A percentile compares a stretch with the other conserved stretches of the same genome.
phyloP scores from a whole-genome alignment of 2,888 invertebrate genomes.

The Homarus gammarus region DNA sequence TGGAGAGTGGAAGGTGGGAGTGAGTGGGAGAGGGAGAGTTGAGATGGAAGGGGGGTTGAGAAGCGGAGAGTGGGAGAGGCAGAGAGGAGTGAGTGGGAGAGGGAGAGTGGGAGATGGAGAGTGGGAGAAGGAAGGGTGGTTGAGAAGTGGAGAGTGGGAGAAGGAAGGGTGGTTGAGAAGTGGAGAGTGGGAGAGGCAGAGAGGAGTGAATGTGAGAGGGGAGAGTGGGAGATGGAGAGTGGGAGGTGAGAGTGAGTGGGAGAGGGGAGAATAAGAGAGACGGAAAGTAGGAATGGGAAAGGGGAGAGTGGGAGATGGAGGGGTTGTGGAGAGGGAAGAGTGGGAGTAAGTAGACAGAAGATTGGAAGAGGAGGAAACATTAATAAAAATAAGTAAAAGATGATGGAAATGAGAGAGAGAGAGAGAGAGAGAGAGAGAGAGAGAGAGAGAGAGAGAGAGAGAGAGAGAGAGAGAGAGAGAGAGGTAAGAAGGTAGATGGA shows the following conservation, averaged over 20 bases:
- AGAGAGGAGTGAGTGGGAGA: too few relatives aligned
- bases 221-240: too few relatives aligned
- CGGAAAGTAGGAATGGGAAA: not conserved
- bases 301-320: not conserved
- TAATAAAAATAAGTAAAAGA: not conserved
- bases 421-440: slow-evolving; percentile 32
- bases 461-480: slow-evolving; percentile 35
- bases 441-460: slow-evolving; percentile 39
- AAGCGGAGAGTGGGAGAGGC: too few relatives aligned
- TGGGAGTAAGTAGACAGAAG: not conserved
- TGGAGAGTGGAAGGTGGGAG: too few relatives aligned
- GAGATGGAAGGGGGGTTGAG: too few relatives aligned
- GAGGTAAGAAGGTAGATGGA: not conserved
- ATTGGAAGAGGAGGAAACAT: not conserved
- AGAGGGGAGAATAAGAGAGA: too few relatives aligned
- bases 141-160: not conserved
- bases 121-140: not conserved
- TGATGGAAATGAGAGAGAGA: not conserved
- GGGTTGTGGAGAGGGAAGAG: not conserved
- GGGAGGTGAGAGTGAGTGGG: too few relatives aligned
- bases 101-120: not conserved
- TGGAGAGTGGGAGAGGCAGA: not conserved
- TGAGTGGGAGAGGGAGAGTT: too few relatives aligned
- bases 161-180: not conserved
- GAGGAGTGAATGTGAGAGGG: too few relatives aligned